Base-by-base conservation (phyloP, 2,113 vertebrate genomes). In the Anguilla rostrata region DNA sequence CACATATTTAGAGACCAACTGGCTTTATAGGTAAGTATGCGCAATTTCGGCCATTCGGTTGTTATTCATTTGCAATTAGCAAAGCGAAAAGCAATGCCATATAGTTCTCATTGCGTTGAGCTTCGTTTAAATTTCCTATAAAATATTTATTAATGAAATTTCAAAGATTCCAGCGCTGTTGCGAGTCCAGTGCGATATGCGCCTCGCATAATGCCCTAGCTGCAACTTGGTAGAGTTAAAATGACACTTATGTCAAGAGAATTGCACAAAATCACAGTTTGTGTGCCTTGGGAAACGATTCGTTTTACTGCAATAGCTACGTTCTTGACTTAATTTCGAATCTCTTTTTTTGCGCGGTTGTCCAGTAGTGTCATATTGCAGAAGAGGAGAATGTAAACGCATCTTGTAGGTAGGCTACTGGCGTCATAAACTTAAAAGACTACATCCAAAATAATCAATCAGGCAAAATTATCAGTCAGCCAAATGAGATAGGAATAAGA, bases 21-120 rank as follows among this genome's bases (percentile, higher is more conserved):
- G 53, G 49, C 63, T 78, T 78, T 29, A 80, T 81, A 63, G 86
- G 86, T 87, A 87, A 84, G 84, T 85, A 46, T 39, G 83, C 34
- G 49, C 84, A 79, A 75, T 34, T 75, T 34, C 22, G 71, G 11
- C 5, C n/a, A 75, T 14, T 75, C 71, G n/a, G 71, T 9, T 75
- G 18, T 75, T 75, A 34, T 1, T 6, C n/a, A 9, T 34, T 79
- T 80, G 8, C 43, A 8, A 40, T 53, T 5, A 5, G 66, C 39
- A 43, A 34, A 49, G 75, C 22, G 34, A 14, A 40, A 79, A 14
- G 20, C 8, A 20, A 53, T 78, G 34, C 8, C 34, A 41, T 29
- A 78, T 39, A 80, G 12, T 40, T 80, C 6, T 20, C 3, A 20
- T 39, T 8, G 15, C 39, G 78, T 80, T 41, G 18, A 18, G 39